Evolutionary conservation across 2,888 invertebrate species (phyloP).

Genomic region (Hofmannophila pseudospretella): DNA sequence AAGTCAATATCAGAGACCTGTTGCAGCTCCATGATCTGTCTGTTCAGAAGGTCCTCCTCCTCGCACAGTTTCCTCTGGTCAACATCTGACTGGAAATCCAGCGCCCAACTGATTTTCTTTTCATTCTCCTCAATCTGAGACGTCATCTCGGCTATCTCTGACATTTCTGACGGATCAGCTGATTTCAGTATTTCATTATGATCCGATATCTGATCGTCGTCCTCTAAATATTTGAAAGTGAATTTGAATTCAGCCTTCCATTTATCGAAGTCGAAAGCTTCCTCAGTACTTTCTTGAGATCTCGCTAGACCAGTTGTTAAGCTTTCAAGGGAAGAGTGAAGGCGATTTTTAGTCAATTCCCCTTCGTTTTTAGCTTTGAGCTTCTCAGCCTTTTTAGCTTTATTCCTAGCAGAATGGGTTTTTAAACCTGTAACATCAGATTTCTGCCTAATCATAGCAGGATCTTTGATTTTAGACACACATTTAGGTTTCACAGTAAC

Average conservation of each 20-base stretch:
- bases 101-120: slow-evolving; percentile 76
- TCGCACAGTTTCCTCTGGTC: slow-evolving; percentile 86
- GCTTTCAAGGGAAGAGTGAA: slow-evolving; percentile 68
- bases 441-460: slow-evolving; percentile 74
- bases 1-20: slow-evolving; percentile 85
- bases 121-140: slow-evolving; percentile 75
- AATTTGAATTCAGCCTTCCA: slow-evolving; percentile 66
- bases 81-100: slow-evolving; percentile 83
- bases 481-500: slow-evolving; percentile 31
- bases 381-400: slow-evolving; percentile 54
- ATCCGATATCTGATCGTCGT: slow-evolving; percentile 60
- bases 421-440: slow-evolving; percentile 80
- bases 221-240: slow-evolving; percentile 62
- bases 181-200: slow-evolving; percentile 60
- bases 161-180: slow-evolving; percentile 69
- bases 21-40: slow-evolving; percentile 86
- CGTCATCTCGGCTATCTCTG: slow-evolving; percentile 72
- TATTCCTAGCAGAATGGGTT: slow-evolving; percentile 54
- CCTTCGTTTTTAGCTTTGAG: slow-evolving; percentile 42
- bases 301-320: slow-evolving; percentile 57
- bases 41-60: slow-evolving; percentile 85
- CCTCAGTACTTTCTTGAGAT: slow-evolving; percentile 64
- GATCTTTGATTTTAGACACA: slow-evolving; percentile 47
- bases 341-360: slow-evolving; percentile 57
- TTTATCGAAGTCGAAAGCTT: slow-evolving; percentile 64